Base-by-base conservation (phyloP, 2,797 vertebrate genomes). In the Catharus ustulatus region DNA sequence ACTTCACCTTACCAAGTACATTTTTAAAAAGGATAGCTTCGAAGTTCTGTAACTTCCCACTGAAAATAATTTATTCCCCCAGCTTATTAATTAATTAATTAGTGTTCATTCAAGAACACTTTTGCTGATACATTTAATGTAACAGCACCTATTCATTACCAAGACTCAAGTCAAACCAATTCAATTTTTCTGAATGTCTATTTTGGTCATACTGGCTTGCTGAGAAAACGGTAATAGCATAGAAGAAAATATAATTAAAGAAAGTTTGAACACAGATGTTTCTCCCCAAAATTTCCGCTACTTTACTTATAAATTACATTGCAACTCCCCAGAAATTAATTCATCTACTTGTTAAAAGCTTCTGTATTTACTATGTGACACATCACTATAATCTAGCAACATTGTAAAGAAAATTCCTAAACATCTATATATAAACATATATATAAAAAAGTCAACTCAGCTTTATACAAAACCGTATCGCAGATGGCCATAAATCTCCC, bases 321-420 rank as follows among this genome's bases (percentile, higher is more conserved):
- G 38, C 62, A 86, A 43, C 43, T 78, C 76, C 58, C 18, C 46
- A 91, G 58, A 94, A 92, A 91, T 80, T 91, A 88, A 92, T 72
- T 85, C 4, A 84, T 67, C 79, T 72, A 43, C 66, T 67, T 36
- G 69, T 72, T 95, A 93, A 94, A 93, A 95, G 93, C 90, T 94
- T 94, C 91, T 90, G 90, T 90, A 96, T 93, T 94, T 96, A 95
- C 57, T 91, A 72, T 0, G 6, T 85, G 84, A 94, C 79, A 84
- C 82, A 83, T 40, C 38, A 64, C 76, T 74, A 49, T 80, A 93
- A 94, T 83, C 84, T 85, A 89, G 69, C 52, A 84, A 61, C 4
- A 0, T 54, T 43, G 51, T 64, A 54, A 92, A 86, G 68, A 78
- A 86, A 86, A 92, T 43, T 61, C 76, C 83, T 84, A 91, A 94